Conservation (phyloP, 2,113 vertebrate genomes). For the Cyphomyrus plagiostoma region DNA sequence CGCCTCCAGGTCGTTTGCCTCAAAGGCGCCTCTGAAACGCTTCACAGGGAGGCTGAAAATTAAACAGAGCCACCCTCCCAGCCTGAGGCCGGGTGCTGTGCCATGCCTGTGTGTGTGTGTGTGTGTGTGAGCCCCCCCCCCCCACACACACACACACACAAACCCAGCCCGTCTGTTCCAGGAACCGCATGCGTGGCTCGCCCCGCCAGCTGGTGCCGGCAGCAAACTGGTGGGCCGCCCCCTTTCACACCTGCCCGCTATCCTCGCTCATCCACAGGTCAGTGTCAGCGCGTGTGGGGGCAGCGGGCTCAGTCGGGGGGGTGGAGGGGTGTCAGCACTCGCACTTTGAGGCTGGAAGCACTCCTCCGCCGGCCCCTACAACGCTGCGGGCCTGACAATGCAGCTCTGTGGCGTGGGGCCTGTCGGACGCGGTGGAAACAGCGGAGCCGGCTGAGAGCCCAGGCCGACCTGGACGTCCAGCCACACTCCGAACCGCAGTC, state of each 20-base stretch:
- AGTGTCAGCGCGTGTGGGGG: neutral
- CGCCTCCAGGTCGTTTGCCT: constrained; percentile 45
- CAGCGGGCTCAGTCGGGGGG: neutral
- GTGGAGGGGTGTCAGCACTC: neutral
- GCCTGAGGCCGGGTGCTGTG: constrained; percentile 43
- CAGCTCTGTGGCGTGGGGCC: constrained; percentile 24
- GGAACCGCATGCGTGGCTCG: constrained; percentile 26
- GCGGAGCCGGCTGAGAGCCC: neutral
- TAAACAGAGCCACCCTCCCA: constrained; percentile 63
- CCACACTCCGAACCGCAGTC: constrained; percentile 56
- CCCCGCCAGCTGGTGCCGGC: constrained; percentile 42
- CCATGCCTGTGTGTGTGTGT: constrained; percentile 12
- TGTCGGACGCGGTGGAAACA: constrained; percentile 35
- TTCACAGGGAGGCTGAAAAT: constrained; percentile 64
- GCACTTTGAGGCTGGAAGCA: constrained; percentile 19
- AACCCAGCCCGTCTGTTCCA: constrained; percentile 19
- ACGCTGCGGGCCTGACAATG: constrained; percentile 16
- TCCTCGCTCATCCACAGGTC: constrained; percentile 15
- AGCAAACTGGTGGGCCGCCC: constrained; percentile 23
- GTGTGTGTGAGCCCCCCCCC: neutral
- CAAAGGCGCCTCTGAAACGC: constrained; percentile 41
- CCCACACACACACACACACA: neutral
- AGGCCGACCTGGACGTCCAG: constrained; percentile 42
- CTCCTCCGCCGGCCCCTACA: constrained; percentile 27
- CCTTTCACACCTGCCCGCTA: constrained; percentile 33